A percentile compares a stretch with the other conserved stretches of the same genome.
Conservation (phyloP, 1,140 invertebrate genomes). For the Copidosoma floridanum region DNA sequence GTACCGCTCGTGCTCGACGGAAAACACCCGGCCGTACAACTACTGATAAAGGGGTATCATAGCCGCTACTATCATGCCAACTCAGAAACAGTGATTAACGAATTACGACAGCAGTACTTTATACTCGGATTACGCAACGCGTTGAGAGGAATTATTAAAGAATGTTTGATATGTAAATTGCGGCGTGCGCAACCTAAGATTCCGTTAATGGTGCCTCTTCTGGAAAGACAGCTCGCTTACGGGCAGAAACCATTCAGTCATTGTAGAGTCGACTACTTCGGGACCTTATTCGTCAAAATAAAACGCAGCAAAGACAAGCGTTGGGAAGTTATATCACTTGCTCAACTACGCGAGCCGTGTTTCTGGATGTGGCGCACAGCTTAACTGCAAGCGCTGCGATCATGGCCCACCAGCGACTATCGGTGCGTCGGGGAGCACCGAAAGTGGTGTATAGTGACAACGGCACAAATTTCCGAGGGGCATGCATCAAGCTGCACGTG, state of each 20-base stretch:
- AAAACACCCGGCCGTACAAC: background rate
- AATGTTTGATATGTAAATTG: background rate
- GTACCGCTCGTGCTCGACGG: constrained; percentile 14
- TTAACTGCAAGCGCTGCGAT: too few relatives aligned
- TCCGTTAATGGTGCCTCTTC: constrained; percentile 10
- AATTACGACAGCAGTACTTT: constrained; percentile 31
- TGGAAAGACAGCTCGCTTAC: constrained; percentile 1
- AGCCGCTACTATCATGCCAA: constrained; percentile 19
- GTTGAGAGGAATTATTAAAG: background rate
- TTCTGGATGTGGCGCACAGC: too few relatives aligned
- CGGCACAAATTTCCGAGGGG: too few relatives aligned
- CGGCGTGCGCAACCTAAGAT: background rate
- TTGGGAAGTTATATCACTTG: constrained; percentile 42
- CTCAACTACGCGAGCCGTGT: constrained; percentile 31
- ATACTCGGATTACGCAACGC: constrained; percentile 23
- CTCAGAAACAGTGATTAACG: constrained; percentile 31
- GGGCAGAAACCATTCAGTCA: constrained; percentile 33
- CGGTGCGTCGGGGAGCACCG: too few relatives aligned
- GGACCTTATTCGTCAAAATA: constrained; percentile 32
- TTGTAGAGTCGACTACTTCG: constrained; percentile 40
- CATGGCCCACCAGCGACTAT: too few relatives aligned
- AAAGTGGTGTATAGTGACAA: too few relatives aligned
- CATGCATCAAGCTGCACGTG: too few relatives aligned
- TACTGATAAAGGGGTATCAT: constrained; percentile 26
- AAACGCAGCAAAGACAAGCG: constrained; percentile 35